Base-by-base conservation (phyloP, 2,888 invertebrate genomes). In the Drosophila ezoana region DNA sequence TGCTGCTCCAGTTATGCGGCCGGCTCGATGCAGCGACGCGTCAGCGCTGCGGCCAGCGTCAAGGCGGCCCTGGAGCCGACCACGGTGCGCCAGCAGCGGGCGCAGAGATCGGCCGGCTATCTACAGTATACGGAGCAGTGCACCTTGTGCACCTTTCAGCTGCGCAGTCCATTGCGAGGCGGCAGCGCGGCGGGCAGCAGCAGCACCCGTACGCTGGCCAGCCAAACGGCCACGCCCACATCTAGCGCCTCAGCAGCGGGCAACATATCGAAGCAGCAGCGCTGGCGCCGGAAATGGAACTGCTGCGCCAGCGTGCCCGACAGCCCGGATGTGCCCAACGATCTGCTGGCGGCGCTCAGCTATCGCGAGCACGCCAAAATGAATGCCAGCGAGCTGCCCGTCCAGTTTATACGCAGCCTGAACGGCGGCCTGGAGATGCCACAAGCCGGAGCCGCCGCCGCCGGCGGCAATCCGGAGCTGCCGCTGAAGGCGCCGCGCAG, bases 271-370 rank as follows among this genome's bases (percentile, higher is more conserved):
- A 93, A 93, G 63, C 92, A 92, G 64, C 93, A 93, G 69, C 90
- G 93, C 28, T 93, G 92, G 92, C 90, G 93, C 38, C 92, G 93
- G 78, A 94, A 93, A 91, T 94, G 94, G 94, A 94, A 94, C 80
- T 94, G 94, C 79, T 94, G 94, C 79, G 92, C 93, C 44, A 93
- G 93, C 35, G 93, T 94, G 9, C 94, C 94, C 1, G 94, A 94
- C 70, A 94, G 94, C 90, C 94, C 94, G 0, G 94, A 94, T 83
- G 93, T 93, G 81, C 93, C 93, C 53, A 92, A 93, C 57, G 93
- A 93, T 86, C 91, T 92, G 35, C 80, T 92, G 18, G 89, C 91
- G n/a, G 90, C 93, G 1, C 80, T 92, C 47, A 85, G 91, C 40
- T 81, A 89, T 72, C 80, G 90, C 60, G 88, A 90, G 49, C 80